phyloP scores from a whole-genome alignment of 2,888 invertebrate genomes.

The Barypeithes pellucidus region DNA sequence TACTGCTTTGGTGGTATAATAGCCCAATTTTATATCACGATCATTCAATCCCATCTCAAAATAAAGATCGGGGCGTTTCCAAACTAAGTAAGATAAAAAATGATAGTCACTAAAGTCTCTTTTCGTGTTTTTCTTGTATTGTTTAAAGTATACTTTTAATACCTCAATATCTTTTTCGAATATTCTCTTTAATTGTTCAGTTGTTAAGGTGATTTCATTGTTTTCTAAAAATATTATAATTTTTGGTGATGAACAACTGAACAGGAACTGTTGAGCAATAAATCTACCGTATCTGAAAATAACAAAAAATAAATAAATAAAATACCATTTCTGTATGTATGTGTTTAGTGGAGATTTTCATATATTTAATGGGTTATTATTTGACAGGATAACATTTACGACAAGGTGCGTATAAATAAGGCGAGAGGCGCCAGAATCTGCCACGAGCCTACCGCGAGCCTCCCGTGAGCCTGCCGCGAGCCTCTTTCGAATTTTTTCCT shows the following conservation, averaged over 20 bases:
- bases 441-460: too few species aligned
- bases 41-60: constrained; percentile 47
- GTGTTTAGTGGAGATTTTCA: too few species aligned
- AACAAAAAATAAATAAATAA: neutral
- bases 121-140: constrained; percentile 39
- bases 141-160: constrained; percentile 54
- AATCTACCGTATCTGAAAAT: constrained; percentile 58
- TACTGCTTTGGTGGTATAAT: constrained; percentile 51
- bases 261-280: constrained; percentile 54
- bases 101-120: constrained; percentile 42
- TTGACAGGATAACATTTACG: too few species aligned
- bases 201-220: constrained; percentile 51
- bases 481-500: too few species aligned
- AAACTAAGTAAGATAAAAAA: constrained; percentile 50
- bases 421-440: too few species aligned
- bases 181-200: constrained; percentile 55
- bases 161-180: constrained; percentile 52
- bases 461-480: too few species aligned
- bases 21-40: constrained; percentile 42
- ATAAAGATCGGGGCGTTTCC: constrained; percentile 51
- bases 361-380: too few species aligned
- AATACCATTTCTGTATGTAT: too few species aligned
- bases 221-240: constrained; percentile 51
- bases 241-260: constrained; percentile 57
- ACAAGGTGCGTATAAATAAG: too few species aligned